Evolutionary conservation across 2,113 vertebrate species (phyloP).

Genomic region (Perca schrenkii): DNA sequence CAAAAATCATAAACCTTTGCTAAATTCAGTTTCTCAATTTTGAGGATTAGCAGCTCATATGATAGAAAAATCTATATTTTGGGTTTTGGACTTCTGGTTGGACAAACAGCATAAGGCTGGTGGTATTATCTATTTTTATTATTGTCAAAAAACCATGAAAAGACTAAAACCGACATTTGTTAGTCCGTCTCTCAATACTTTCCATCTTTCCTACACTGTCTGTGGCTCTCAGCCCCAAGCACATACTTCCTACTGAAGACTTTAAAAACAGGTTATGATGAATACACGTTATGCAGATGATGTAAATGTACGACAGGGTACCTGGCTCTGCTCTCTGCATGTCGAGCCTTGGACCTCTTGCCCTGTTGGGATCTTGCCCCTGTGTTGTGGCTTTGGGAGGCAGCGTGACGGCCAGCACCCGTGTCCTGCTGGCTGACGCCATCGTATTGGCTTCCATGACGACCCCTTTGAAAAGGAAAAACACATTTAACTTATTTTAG

Average conservation of each 20-base stretch:
- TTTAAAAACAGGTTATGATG: no score
- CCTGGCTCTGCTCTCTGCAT: slow-evolving; percentile 86
- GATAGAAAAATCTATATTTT: not conserved
- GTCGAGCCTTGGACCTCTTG: slow-evolving; percentile 91
- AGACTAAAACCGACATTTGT: not conserved
- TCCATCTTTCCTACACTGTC: not conserved
- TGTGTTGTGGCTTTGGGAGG: slow-evolving; percentile 88
- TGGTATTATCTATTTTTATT: not conserved
- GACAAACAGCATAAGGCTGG: no score
- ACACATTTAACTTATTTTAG: not conserved
- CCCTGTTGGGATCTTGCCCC: slow-evolving; percentile 89
- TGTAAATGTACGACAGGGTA: slow-evolving; percentile 6
- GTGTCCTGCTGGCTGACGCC: slow-evolving; percentile 90
- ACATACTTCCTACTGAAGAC: no score
- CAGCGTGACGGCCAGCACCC: slow-evolving; percentile 87
- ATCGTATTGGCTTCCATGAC: slow-evolving; percentile 92
- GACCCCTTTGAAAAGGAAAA: slow-evolving; percentile 70
- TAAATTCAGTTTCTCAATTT: not conserved
- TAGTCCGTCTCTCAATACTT: not conserved
- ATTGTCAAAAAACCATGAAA: not conserved
- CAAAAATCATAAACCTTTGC: not conserved
- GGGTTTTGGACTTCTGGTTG: not conserved
- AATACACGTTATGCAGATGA: no score
- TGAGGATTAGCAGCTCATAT: not conserved
- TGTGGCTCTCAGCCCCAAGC: not conserved